These are phyloP conservation scores for Strigamia transsilvanica DNA, from an alignment of 2,888 invertebrate genomes.

Conservation along the genomic window DNA sequence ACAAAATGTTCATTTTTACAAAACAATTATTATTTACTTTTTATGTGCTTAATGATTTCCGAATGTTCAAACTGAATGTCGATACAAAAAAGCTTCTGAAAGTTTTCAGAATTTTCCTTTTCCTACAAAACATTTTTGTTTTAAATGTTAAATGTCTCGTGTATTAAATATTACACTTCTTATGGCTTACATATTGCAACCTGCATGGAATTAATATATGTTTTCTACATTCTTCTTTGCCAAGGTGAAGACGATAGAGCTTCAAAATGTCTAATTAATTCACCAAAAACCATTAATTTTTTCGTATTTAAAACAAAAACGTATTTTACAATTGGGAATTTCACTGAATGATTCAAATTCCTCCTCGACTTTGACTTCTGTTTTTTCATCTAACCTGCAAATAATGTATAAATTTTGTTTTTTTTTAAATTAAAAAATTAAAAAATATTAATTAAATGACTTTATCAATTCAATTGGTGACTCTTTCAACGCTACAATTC, in stretches of 20 bases:
- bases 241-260: no score
- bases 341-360: no score
- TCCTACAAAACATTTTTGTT: background rate
- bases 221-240: no score
- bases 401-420: background rate
- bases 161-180: background rate
- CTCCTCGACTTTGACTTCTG: no score
- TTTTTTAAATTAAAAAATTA: background rate
- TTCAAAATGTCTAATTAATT: no score
- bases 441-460: background rate
- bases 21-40: background rate
- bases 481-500: background rate
- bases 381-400: background rate
- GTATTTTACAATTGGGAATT: no score
- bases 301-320: no score
- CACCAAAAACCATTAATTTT: no score
- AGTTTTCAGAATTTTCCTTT: background rate
- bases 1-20: background rate
- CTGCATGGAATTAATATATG: no score
- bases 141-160: no score
- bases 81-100: background rate
- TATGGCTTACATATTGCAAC: background rate
- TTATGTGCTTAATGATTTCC: background rate
- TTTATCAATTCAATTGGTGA: constrained; percentile 4
- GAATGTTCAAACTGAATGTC: background rate